These are phyloP conservation scores for Toxonevra muliebris DNA, from an alignment of 2,888 invertebrate species.

Conservation along the genomic window DNA sequence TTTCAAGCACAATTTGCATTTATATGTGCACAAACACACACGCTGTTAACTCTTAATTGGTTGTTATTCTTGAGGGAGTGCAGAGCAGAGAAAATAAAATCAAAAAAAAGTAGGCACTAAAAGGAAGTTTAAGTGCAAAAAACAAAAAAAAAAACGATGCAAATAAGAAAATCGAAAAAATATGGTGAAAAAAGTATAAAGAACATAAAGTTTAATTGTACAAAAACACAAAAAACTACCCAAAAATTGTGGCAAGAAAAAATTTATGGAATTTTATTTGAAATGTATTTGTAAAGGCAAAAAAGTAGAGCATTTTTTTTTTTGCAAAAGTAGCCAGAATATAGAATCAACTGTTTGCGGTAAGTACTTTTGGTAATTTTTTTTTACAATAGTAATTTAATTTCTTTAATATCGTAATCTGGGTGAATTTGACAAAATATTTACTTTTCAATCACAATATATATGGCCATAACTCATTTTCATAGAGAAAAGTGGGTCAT, in stretches of 20 bases:
- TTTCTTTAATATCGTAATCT: too few species aligned
- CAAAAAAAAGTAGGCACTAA: slow-evolving; percentile 13
- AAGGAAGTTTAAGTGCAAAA: slow-evolving; percentile 29
- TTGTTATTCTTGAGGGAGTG: background rate
- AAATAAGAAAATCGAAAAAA: too few species aligned
- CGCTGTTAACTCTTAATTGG: slow-evolving; percentile 11
- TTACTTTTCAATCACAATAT: too few species aligned
- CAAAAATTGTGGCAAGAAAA: background rate
- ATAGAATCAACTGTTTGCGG: too few species aligned
- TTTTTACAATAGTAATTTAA: too few species aligned
- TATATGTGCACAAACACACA: slow-evolving; percentile 6
- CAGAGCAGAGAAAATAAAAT: slow-evolving; percentile 6
- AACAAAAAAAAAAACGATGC: slow-evolving; percentile 28
- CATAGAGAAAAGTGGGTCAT: too few species aligned
- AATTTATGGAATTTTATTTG: background rate
- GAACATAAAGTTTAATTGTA: slow-evolving; percentile 37
- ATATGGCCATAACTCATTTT: too few species aligned
- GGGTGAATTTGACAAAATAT: too few species aligned
- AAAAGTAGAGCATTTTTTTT: too few species aligned
- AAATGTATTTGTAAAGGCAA: too few species aligned
- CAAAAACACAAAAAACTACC: slow-evolving; percentile 22
- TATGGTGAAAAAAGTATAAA: background rate
- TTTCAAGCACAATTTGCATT: slow-evolving; percentile 18
- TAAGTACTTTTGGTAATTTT: too few species aligned
- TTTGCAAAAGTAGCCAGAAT: too few species aligned